Evolutionary conservation across 2,113 vertebrate genomes (phyloP), one percentile per base, ranked within the genome.

Genomic region (Pseudorectes ferrugineus): DNA sequence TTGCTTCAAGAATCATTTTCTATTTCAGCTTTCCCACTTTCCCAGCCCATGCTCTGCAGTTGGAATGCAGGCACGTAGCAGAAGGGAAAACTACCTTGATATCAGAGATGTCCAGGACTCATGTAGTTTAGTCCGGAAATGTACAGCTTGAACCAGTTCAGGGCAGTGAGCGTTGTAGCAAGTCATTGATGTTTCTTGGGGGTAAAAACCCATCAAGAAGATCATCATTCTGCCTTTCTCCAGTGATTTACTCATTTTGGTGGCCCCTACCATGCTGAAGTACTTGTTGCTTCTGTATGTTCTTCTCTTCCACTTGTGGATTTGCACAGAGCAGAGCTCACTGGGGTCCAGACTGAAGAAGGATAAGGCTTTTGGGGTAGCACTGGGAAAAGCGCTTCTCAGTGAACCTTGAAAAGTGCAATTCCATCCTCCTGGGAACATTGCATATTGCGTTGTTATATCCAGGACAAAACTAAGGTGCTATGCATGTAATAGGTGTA

Each of bases 361-460:
- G 13, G 11, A 52, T 36, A 28, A 85, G 17, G 10, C 4, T 85
- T 3, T 15, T 52, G 48, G 24, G 5, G 11, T 35, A 72, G 11
- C 24, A 71, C 0, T 46, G 29, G 35, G 59, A 46, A 67, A 72
- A 74, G 6, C 4, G 3, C 1, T 63, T 19, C 22, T 61, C 54
- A 36, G 54, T 11, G 29, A 75, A 63, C 11, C 10, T 31, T 59
- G 17, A 55, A 88, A 79, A 12, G 10, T 40, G 40, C 8, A 31
- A 46, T 48, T 2, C 3, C 8, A 12, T 6, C 3, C 8, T 12
- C 1, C 5, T 6, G 5, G 20, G 26, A 29, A 13, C 23, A 10
- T 12, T 45, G 9, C 49, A 36, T 13, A 15, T 51, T 54, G n/a
- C 13, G 26, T 51, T 68, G 42, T 29, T 73, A 33, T 33, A n/a